Percentiles rank a stretch among this genome's conserved stretches.
Evolutionary conservation across 2,113 vertebrate species (phyloP).

Genomic region (Austrofundulus limnaeus): DNA sequence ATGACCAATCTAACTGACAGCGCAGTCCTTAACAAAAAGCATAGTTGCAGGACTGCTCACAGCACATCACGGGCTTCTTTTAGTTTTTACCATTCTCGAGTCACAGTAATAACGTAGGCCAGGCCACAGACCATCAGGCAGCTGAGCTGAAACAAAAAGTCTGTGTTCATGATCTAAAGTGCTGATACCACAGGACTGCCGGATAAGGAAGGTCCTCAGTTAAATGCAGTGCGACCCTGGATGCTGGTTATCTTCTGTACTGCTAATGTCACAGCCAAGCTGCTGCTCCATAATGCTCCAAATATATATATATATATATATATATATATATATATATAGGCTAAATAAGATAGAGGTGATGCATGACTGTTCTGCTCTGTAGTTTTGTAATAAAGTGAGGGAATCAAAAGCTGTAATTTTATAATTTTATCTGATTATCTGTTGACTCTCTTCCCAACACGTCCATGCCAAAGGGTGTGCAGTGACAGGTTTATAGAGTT

Average conservation of each 20-base stretch:
- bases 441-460: conserved; percentile 20
- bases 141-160: conserved; percentile 25
- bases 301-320: too few relatives aligned
- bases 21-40: not conserved
- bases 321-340: too few relatives aligned
- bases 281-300: conserved; percentile 54
- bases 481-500: conserved; percentile 38
- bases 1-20: not conserved
- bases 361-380: conserved; percentile 17
- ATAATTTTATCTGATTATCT: too few relatives aligned
- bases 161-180: conserved; percentile 55
- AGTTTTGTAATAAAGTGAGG: conserved; percentile 21
- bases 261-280: conserved; percentile 71
- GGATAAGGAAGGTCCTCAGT: conserved; percentile 45
- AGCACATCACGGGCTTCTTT: conserved; percentile 23
- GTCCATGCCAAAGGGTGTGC: conserved; percentile 19
- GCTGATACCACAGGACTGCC: conserved; percentile 60
- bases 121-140: conserved; percentile 36
- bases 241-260: conserved; percentile 47
- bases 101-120: conserved; percentile 23
- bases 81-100: conserved; percentile 38
- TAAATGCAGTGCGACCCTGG: conserved; percentile 65
- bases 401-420: conserved; percentile 22
- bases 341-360: conserved; percentile 29
- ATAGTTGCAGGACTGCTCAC: not conserved